Conservation (phyloP, 2,797 vertebrate genomes). For the Rhadinocentrus ornatus region DNA sequence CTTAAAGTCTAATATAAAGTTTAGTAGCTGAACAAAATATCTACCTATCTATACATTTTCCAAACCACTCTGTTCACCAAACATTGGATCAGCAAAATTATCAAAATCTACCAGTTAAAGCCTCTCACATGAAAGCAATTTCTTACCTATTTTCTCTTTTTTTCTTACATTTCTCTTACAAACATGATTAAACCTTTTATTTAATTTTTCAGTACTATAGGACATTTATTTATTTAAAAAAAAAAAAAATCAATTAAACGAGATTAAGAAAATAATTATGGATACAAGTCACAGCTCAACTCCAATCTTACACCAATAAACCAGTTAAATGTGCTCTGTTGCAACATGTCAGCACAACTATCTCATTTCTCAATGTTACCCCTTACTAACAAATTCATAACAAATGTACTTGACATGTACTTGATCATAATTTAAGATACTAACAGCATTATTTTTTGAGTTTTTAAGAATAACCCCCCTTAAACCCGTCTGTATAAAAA, state of each 20-base stretch:
- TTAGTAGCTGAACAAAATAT: background rate
- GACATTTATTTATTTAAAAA: no score
- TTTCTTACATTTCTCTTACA: background rate
- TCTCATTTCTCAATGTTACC: no score
- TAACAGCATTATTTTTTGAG: no score
- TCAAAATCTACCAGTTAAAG: background rate
- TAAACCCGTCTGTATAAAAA: background rate
- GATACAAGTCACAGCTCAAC: no score
- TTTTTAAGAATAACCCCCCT: background rate
- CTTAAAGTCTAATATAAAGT: background rate
- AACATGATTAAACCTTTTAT: background rate
- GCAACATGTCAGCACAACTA: no score
- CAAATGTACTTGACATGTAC: no score
- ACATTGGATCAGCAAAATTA: background rate
- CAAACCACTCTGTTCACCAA: background rate
- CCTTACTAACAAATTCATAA: no score
- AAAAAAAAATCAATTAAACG: no score
- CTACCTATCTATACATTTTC: background rate
- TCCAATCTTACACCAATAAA: no score
- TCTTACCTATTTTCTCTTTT: background rate
- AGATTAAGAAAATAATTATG: no score
- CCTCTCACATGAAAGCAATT: background rate
- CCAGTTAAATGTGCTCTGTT: no score
- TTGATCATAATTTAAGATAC: no score
- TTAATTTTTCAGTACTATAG: background rate